These are phyloP conservation scores for Platycheirus albimanus DNA, from an alignment of 2,888 invertebrate species.

Conservation along the genomic window DNA sequence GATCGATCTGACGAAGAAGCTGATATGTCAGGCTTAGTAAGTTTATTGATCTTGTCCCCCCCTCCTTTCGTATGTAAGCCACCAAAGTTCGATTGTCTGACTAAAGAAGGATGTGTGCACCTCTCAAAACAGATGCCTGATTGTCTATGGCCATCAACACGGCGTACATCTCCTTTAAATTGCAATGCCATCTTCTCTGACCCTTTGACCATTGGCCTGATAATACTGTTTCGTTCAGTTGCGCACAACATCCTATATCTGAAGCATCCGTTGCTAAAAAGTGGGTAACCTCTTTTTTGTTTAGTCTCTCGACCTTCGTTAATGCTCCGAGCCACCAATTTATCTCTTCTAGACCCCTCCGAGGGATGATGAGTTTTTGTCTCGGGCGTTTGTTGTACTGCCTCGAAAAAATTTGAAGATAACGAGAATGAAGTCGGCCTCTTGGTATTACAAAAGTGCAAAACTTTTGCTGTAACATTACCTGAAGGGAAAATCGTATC, in stretches of 20 bases:
- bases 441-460: slow-evolving; percentile 21
- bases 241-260: not conserved
- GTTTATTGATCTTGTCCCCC: slow-evolving; percentile 18
- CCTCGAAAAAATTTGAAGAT: slow-evolving; percentile 21
- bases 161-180: slow-evolving; percentile 30
- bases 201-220: not conserved
- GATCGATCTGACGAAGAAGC: slow-evolving; percentile 14
- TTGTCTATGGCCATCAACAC: slow-evolving; percentile 4
- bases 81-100: slow-evolving; percentile 37
- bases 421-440: slow-evolving; percentile 9
- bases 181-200: slow-evolving; percentile 1
- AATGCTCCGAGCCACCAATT: not conserved
- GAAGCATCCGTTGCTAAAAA: not conserved
- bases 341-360: slow-evolving; percentile 13
- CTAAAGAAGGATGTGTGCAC: slow-evolving; percentile 33
- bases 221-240: not conserved
- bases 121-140: too few species aligned
- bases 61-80: slow-evolving; percentile 29
- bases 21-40: slow-evolving; percentile 20
- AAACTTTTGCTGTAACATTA: not conserved
- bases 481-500: not conserved
- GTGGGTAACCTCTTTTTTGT: not conserved
- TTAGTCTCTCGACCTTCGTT: not conserved
- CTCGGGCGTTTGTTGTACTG: not conserved
- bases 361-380: slow-evolving; percentile 6